A percentile compares a stretch with the other conserved stretches of the same genome.
These are phyloP conservation scores for Scrobipalpa atriplicella DNA, from an alignment of 2,888 invertebrate species.

Conservation along the genomic window DNA sequence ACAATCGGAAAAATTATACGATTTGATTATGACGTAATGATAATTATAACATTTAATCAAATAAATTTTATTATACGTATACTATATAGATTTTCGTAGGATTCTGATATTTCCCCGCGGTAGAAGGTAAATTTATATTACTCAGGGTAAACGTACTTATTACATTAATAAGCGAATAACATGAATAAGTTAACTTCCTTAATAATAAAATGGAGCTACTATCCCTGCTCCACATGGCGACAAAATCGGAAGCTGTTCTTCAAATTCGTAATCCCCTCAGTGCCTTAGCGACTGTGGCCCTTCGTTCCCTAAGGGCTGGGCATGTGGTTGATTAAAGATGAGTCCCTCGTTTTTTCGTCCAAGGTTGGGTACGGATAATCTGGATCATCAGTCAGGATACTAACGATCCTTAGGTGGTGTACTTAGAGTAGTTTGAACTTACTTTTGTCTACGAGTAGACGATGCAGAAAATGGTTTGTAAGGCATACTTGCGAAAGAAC, in stretches of 20 bases:
- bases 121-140: too few species aligned
- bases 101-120: too few species aligned
- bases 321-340: not conserved
- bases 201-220: not conserved
- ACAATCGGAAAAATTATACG: too few species aligned
- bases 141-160: too few species aligned
- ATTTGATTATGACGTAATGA: too few species aligned
- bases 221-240: not conserved
- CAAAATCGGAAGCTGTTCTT: not conserved
- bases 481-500: not conserved
- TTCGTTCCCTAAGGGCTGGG: not conserved
- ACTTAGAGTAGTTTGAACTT: not conserved
- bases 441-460: not conserved
- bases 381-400: not conserved
- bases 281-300: not conserved
- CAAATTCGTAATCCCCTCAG: not conserved
- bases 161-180: too few species aligned
- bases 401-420: not conserved
- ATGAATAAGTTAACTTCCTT: too few species aligned
- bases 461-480: not conserved
- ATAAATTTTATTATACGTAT: too few species aligned
- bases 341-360: constrained; percentile 3
- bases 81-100: too few species aligned
- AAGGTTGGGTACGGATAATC: constrained; percentile 13
- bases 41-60: too few species aligned